Base-by-base conservation (phyloP, 2,888 invertebrate species). In the Heterodera filipjevi region DNA sequence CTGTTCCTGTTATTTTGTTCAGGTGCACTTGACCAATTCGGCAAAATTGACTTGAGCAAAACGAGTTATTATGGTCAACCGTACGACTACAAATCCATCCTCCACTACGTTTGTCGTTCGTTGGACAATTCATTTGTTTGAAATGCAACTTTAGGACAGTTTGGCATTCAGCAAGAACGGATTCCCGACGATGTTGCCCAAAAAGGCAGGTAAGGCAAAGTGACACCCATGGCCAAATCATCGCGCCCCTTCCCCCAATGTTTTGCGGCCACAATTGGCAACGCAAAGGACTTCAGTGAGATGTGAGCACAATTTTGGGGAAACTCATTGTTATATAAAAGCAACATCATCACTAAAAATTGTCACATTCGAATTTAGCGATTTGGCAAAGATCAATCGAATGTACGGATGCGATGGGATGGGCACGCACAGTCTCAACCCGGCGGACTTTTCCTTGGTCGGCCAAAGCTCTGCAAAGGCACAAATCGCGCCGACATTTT, bases 1-100 rank as follows among this genome's bases (percentile, higher is more conserved):
- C 12, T n/a, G 8, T 22, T 27, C 33, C 32, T 27, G 22, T 44
- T 16, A 39, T 73, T 35, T 39, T 27, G 78, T 82, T 79, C 49
- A 87, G 87, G 84, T 53, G 89, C 89, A 0, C 84, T 89, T 59
- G 89, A 89, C 80, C 89, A 89, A 76, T 89, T 89, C 77, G 89
- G 89, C 33, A 87, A 89, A 81, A 89, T 89, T 22, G 88, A 89
- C 79, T 80, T 89, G 71, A 86, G 83, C 80, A 89, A 89, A 78
- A 88, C 87, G 19, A 87, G 87, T 16, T 89, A 89, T 80, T 89
- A 89, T 77, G 88, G 87, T 35, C 88, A 89, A 76, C 85, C 87
- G 2, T 89, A 89, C 76, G 89, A 89, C 78, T 89, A 89, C 81
- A 87, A 87, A 76, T 86, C 87, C 10, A 89, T 89, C 74, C 84